Evolutionary conservation across 1,140 invertebrate species (phyloP), one percentile per base, ranked within the genome.

Genomic region (Apis dorsata): DNA sequence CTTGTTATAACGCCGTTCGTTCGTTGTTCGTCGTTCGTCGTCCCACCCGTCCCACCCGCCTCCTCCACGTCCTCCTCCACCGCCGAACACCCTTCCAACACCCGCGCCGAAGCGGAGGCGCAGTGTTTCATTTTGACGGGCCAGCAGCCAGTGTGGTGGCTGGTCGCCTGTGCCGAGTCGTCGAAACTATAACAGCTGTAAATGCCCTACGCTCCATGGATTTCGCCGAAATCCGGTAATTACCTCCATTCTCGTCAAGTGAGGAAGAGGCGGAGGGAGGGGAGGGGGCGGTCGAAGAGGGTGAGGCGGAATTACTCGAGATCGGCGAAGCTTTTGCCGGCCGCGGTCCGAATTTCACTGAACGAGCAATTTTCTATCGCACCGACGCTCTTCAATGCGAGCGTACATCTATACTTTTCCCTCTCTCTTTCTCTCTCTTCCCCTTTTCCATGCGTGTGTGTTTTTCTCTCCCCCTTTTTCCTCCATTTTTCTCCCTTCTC

Each of bases 1-100:
- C 93, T 93, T 93, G 92, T 93, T 92, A 92, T 90, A 92, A 91
- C 86, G 88, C 86, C 90, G 89, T 90, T 89, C 87, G 89, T 90
- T 91, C 91, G 89, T 91, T 90, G 90, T 91, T 91, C 90, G 88
- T 90, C 89, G 86, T 77, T 77, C 71, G 71, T 63, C 79, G 70
- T 55, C 7, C 75, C 73, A 68, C 55, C 83, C 68, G 74, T 55
- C 7, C 75, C 73, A 68, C 55, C 59, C 69, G 51, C 85, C 15
- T 28, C 21, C 28, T 51, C 21, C 28, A 13, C 57, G 62, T 1
- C 49, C 51, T 17, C 34, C 49, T 24, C 59, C 76, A 7, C 15
- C 72, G 49, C 34, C n/a, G 19, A 1, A 21, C 21, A 34, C 24
- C 19, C 55, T 24, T 9, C 21, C 53, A 51, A 28, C 60, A 12